Evolutionary conservation across 2,888 invertebrate species (phyloP), one percentile per base, ranked within the genome.

Genomic region (Tiliacea aurago): DNA sequence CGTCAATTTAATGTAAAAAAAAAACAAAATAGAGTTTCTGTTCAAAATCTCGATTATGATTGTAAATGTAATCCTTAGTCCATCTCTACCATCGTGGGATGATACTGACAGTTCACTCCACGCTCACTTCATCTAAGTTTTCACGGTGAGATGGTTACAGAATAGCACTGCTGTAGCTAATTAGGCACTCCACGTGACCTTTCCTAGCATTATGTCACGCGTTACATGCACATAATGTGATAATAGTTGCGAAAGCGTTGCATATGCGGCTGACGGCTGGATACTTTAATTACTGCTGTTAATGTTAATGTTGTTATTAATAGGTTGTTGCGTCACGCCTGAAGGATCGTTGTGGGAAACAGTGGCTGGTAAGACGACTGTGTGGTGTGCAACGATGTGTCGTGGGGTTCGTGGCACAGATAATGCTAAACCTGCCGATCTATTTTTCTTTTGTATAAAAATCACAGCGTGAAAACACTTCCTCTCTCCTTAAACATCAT

Each of bases 181-280:
- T 59, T 51, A 61, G 49, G 28, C n/a, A 28, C 15, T 23, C 3
- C 23, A 3, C 2, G 2, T 69, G 69, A 83, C 58, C 62, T 80
- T 63, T 83, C 15, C n/a, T 18, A 45, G 18, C 47, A 63, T 73
- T 69, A 72, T 70, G 58, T 73, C 68, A 82, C 20, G 28, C 10
- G 49, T 65, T 71, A 65, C n/a, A 41, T 28, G n/a, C 55, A 13
- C 33, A 33, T 70, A 61, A 69, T 66, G 53, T 53, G 56, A 53
- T 79, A 70, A 72, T 62, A 2, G 33, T 83, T 69, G 68, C 58
- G 68, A 75, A 81, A 83, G 70, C 41, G 80, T 81, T 74, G 79
- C 65, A 68, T 51, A 55, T 65, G 68, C 37, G 7, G 43, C 43
- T 63, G 47, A 55, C 33, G 41, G 41, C 55, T 72, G 33, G 59